Percentiles rank a stretch among this genome's conserved stretches.
Conservation (phyloP, 2,797 vertebrate species). For the Catamblyrhynchus diadema region DNA sequence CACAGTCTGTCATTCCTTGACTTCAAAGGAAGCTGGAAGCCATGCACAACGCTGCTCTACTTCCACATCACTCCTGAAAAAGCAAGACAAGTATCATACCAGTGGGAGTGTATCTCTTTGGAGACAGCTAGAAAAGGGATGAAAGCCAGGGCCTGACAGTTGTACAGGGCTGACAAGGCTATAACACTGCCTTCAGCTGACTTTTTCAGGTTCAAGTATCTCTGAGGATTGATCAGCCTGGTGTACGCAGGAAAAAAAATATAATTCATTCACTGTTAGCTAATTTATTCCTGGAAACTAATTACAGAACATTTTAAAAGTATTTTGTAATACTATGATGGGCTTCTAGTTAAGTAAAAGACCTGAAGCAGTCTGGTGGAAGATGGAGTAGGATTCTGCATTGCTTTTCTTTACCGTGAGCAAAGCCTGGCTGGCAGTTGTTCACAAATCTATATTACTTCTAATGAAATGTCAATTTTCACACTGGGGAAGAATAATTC, state of each 20-base stretch:
- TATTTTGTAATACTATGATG: neutral
- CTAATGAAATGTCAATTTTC: neutral
- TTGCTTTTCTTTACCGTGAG: neutral
- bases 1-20: neutral
- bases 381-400: neutral
- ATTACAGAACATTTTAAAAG: neutral
- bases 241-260: neutral
- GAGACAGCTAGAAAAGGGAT: neutral
- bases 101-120: neutral
- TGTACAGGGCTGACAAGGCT: neutral
- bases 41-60: neutral
- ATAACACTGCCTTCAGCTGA: neutral
- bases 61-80: neutral
- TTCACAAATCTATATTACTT: neutral
- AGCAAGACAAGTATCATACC: neutral
- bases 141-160: neutral
- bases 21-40: neutral
- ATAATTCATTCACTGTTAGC: neutral
- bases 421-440: neutral
- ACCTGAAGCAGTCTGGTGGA: neutral
- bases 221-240: neutral
- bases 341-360: neutral
- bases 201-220: neutral
- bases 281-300: conserved; percentile 19
- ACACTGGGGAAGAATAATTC: neutral